A percentile compares a stretch with the other conserved stretches of the same genome.
Conservation (phyloP, 2,888 invertebrate species). For the Cheilosia vernalis region DNA sequence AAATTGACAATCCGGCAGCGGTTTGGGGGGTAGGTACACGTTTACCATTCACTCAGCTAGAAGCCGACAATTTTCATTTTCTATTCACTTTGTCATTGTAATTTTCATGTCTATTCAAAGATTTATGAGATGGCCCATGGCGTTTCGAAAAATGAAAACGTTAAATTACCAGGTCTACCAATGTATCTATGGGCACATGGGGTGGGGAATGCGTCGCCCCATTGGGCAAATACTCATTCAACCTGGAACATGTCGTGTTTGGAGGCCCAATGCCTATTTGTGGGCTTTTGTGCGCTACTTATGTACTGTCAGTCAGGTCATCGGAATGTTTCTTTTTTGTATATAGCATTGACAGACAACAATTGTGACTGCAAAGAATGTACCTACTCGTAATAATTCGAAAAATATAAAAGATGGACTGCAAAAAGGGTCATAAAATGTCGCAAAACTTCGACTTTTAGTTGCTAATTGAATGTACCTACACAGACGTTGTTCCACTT, state of each 20-base stretch:
- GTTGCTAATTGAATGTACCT: constrained; percentile 33
- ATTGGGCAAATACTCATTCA: constrained; percentile 70
- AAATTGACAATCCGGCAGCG: constrained; percentile 28
- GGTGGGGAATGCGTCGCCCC: constrained; percentile 54
- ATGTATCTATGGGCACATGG: neutral
- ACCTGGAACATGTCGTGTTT: constrained; percentile 41
- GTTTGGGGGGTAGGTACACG: constrained; percentile 7
- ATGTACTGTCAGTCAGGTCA: constrained; percentile 57
- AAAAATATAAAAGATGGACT: constrained; percentile 30
- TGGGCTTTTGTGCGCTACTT: constrained; percentile 27
- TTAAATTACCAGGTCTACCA: constrained; percentile 65
- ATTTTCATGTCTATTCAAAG: constrained; percentile 75
- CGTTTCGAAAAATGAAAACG: constrained; percentile 63
- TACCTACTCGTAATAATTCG: constrained; percentile 46
- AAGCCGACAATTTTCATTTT: constrained; percentile 73
- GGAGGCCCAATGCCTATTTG: constrained; percentile 1
- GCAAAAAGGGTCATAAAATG: constrained; percentile 50
- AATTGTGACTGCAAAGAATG: constrained; percentile 51
- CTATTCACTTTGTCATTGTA: constrained; percentile 75
- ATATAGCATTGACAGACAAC: constrained; percentile 34
- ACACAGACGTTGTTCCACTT: constrained; percentile 22
- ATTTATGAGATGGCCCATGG: constrained; percentile 74
- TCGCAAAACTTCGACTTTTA: constrained; percentile 39
- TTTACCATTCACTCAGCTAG: constrained; percentile 14
- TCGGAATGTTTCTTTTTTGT: constrained; percentile 36